These are phyloP conservation scores for Peromyscus eremicus DNA, from an alignment of 2,797 vertebrate species.

Conservation along the genomic window DNA sequence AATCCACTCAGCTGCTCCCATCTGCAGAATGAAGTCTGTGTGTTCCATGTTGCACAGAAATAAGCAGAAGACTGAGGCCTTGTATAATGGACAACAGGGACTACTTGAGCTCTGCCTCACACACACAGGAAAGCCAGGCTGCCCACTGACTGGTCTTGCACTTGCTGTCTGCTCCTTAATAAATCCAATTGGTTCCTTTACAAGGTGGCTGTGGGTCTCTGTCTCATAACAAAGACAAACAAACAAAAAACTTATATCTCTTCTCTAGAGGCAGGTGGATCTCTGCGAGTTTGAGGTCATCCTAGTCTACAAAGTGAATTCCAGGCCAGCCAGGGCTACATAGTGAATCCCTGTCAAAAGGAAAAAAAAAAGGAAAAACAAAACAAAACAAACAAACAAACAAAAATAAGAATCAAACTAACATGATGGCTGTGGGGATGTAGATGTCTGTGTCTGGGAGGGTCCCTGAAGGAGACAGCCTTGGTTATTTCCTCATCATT, in stretches of 20 bases:
- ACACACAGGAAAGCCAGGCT: background rate
- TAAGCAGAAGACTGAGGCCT: background rate
- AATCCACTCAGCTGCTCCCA: background rate
- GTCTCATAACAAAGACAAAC: background rate
- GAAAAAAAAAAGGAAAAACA: background rate
- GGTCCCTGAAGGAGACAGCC: background rate
- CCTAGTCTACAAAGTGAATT: background rate
- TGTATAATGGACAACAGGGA: rapidly evolving
- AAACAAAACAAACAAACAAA: no score
- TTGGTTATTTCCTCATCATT: background rate
- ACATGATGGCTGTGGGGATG: background rate
- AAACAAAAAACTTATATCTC: background rate
- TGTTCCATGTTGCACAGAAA: background rate
- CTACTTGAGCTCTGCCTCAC: rapidly evolving
- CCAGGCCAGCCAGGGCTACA: background rate
- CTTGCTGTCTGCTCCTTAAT: background rate
- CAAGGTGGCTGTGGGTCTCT: background rate
- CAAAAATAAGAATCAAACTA: background rate
- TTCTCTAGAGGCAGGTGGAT: background rate
- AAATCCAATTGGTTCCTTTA: background rate
- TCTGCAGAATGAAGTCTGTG: background rate
- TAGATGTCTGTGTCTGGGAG: background rate
- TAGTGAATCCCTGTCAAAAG: background rate
- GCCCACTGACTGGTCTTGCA: rapidly evolving
- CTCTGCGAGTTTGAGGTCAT: background rate